These are phyloP conservation scores for Lepetodrilus schrolli DNA, from an alignment of 2,888 invertebrate species.

Conservation along the genomic window DNA sequence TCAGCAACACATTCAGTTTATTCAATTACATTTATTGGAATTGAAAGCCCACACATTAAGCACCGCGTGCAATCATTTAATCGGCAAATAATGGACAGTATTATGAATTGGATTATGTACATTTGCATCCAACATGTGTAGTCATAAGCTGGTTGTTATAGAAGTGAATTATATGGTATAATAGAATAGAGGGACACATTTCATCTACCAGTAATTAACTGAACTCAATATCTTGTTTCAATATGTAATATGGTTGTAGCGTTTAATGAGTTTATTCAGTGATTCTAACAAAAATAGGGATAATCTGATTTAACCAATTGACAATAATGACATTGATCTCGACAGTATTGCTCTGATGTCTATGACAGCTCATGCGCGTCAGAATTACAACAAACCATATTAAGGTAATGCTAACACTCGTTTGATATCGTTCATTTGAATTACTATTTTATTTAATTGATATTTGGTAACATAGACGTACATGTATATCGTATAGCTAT, in stretches of 20 bases:
- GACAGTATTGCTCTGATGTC: no score
- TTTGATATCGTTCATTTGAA: no score
- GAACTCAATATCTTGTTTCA: background rate
- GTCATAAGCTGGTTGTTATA: background rate
- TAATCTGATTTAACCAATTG: background rate
- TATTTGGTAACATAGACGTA: no score
- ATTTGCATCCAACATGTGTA: background rate
- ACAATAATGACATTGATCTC: background rate
- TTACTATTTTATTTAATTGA: no score
- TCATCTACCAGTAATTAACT: background rate
- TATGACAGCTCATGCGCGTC: no score
- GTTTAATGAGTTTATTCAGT: slow-evolving; percentile 3
- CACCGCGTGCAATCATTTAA: slow-evolving; percentile 2
- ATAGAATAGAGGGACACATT: background rate
- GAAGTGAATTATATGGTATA: background rate
- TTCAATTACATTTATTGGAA: slow-evolving; percentile 20
- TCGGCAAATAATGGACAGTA: background rate
- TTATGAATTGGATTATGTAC: background rate
- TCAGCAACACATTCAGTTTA: no score
- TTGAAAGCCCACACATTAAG: background rate
- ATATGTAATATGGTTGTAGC: background rate
- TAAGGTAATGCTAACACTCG: no score
- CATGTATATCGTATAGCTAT: no score
- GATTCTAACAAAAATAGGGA: background rate
- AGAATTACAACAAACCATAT: no score